Base-by-base conservation (phyloP, 2,113 vertebrate species). In the Donacobius atricapilla region DNA sequence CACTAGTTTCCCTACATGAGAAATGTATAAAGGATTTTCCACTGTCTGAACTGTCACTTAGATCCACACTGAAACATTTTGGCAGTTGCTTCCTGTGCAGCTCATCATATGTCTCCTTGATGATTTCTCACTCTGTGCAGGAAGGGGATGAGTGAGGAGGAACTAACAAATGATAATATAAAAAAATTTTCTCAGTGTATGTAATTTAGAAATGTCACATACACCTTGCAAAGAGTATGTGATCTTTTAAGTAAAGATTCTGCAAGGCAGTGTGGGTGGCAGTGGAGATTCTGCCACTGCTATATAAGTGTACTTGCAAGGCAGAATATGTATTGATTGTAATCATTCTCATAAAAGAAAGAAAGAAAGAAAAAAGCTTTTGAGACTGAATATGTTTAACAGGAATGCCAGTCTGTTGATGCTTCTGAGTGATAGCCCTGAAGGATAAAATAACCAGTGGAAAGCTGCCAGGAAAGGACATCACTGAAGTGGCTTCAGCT, bases 41-140 rank as follows among this genome's bases (percentile, higher is more conserved):
- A 64, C 66, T 86, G 95, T 97, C 92, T 95, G 75, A 97, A 93
- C 95, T 96, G 96, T 95, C 96, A 91, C 8, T 95, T 87, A 89
- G 77, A 89, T 81, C 63, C 44, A 31, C 40, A 8, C 58, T 90
- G 88, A 97, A 97, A 91, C 51, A 24, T 93, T 84, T 82, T 96
- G 96, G 94, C 97, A 97, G 90, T 51, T 5, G 3, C 47, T 97
- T 97, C 89, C 89, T 92, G 70, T 63, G 14, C 7, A 28, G 54
- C 82, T 96, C 47, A 9, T 97, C 96, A 94, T 95, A 87, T 65
- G 53, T 96, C 87, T 97, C 92, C 82, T 65, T 73, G 87, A 95
- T 95, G 84, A 86, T 93, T 96, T 84, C 89, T 89, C 65, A 93
- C 88, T 97, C 48, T 47, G 1, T 63, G 80, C 76, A 95, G 80